These are phyloP conservation scores for Caenorhabditis angaria DNA, from an alignment of 2,888 invertebrate genomes.

Conservation along the genomic window DNA sequence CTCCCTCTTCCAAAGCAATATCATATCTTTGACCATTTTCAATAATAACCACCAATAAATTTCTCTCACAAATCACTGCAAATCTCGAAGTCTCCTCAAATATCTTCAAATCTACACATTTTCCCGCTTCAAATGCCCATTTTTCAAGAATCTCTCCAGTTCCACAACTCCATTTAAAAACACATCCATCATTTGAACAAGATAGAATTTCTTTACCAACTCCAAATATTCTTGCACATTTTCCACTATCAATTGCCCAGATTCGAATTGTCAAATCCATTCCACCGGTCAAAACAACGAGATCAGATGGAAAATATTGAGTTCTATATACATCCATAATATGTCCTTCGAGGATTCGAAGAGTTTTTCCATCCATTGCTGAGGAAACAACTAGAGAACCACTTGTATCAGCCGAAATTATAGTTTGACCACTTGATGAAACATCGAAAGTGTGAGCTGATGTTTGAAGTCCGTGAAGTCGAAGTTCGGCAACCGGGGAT, in stretches of 20 bases:
- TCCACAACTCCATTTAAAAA: slow-evolving; percentile 46
- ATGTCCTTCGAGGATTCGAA: slow-evolving; percentile 78
- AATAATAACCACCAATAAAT: slow-evolving; percentile 12
- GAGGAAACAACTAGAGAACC: slow-evolving; percentile 19
- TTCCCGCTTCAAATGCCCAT: slow-evolving; percentile 46
- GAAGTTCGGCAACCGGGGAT: slow-evolving; percentile 12
- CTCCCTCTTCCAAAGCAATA: slow-evolving; percentile 11
- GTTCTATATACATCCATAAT: slow-evolving; percentile 80
- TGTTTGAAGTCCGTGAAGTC: slow-evolving; percentile 10
- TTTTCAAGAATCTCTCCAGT: slow-evolving; percentile 12
- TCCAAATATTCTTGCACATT: slow-evolving; percentile 79
- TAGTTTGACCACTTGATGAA: slow-evolving; percentile 9
- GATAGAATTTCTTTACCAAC: slow-evolving; percentile 80
- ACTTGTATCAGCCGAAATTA: slow-evolving; percentile 19
- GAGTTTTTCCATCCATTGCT: not conserved
- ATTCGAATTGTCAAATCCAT: slow-evolving; percentile 80
- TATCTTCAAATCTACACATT: slow-evolving; percentile 41
- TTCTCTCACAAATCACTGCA: slow-evolving; percentile 27
- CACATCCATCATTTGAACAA: slow-evolving; percentile 80
- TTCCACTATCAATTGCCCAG: slow-evolving; percentile 80
- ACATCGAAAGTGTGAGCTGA: slow-evolving; percentile 21
- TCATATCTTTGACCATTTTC: slow-evolving; percentile 2
- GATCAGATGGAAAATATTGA: slow-evolving; percentile 81
- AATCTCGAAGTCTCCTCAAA: slow-evolving; percentile 12
- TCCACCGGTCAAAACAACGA: slow-evolving; percentile 79